phyloP scores from a whole-genome alignment of 2,113 vertebrate genomes.

The Centrocercus urophasianus region DNA sequence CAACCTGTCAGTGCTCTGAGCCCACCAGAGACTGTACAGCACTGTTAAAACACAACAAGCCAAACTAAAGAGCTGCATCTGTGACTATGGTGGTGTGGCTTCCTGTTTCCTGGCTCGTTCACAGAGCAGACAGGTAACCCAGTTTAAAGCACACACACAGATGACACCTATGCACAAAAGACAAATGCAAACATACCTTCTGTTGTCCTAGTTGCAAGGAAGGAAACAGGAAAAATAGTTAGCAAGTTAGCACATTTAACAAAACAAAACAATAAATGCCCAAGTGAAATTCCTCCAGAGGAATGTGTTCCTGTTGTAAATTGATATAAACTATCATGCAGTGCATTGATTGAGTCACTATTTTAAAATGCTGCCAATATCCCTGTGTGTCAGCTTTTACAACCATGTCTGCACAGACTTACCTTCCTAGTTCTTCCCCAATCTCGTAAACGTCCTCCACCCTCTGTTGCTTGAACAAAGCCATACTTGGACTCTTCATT shows the following conservation, averaged over 20 bases:
- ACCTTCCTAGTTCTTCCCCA: conserved; percentile 92
- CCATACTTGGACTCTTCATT: conserved; percentile 90
- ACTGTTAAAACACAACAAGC: background rate
- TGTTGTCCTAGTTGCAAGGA: conserved; percentile 1
- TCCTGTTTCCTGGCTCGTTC: background rate
- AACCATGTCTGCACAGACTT: conserved; percentile 8
- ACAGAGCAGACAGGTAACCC: background rate
- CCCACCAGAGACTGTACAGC: background rate
- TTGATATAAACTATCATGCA: background rate
- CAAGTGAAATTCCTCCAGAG: background rate
- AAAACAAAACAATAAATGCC: background rate
- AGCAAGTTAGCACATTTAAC: background rate
- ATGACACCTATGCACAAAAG: background rate
- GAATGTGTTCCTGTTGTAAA: background rate
- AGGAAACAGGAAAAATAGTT: background rate
- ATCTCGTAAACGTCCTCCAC: conserved; percentile 94
- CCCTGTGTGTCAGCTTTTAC: background rate
- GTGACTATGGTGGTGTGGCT: background rate
- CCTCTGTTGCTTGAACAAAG: conserved; percentile 92
- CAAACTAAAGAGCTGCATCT: background rate
- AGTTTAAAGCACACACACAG: background rate
- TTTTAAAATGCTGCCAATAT: background rate
- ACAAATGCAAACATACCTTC: background rate
- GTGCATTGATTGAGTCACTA: background rate
- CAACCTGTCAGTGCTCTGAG: background rate